Evolutionary conservation across 2,797 vertebrate genomes (phyloP).

Genomic region (Enteromius treurensis): DNA sequence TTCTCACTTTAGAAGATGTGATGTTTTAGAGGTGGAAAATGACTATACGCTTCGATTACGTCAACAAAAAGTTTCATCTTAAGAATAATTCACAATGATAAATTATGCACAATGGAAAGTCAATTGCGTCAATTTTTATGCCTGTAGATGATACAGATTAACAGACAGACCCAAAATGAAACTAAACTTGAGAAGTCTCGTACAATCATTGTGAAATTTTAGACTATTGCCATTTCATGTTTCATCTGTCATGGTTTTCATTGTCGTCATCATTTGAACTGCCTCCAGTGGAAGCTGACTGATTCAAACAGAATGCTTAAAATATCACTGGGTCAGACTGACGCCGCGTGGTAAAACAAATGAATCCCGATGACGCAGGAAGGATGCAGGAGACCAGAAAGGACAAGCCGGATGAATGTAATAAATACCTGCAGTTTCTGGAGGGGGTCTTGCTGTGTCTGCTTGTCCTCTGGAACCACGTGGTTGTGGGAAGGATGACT

Average conservation of each 20-base stretch:
- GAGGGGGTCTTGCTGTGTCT: conserved; percentile 81
- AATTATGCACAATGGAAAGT: conserved; percentile 3
- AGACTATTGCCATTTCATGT: conserved; percentile 4
- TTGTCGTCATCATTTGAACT: conserved; percentile 28
- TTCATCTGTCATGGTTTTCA: conserved; percentile 2
- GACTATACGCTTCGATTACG: neutral
- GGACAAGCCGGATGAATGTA: neutral
- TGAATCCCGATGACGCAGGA: neutral
- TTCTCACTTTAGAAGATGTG: neutral
- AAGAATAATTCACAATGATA: neutral
- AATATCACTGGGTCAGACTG: conserved; percentile 35
- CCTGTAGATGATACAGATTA: neutral
- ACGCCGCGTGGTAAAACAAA: neutral
- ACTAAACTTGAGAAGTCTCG: conserved; percentile 12
- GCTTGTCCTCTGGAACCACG: conserved; percentile 81
- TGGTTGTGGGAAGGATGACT: conserved; percentile 82
- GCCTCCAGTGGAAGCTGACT: conserved; percentile 34
- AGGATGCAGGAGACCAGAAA: neutral
- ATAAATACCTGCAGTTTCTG: conserved; percentile 85
- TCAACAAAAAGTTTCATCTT: neutral
- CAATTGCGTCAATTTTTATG: neutral
- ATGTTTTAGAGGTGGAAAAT: neutral
- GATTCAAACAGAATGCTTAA: conserved; percentile 14
- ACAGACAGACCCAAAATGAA: neutral
- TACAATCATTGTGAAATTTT: conserved; percentile 30